Evolutionary conservation across 1,140 invertebrate genomes (phyloP).

Genomic region (Parasteatoda tepidariorum): DNA sequence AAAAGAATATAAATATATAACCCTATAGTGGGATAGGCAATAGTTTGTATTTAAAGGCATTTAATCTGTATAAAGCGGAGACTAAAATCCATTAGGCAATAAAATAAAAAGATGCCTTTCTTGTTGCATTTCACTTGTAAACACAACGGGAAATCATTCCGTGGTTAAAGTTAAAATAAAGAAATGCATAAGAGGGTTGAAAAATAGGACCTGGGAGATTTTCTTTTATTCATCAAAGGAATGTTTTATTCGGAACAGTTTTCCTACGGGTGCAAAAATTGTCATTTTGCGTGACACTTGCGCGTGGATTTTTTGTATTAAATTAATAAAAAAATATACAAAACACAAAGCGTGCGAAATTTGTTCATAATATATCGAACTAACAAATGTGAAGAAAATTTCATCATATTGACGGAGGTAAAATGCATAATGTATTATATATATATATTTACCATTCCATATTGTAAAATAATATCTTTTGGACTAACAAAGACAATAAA

Average conservation of each 20-base stretch:
- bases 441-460: no score
- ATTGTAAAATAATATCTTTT: no score
- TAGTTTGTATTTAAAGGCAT: slow-evolving; percentile 54
- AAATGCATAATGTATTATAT: no score
- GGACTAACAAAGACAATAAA: no score
- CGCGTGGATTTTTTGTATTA: slow-evolving; percentile 41
- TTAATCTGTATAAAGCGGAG: slow-evolving; percentile 4
- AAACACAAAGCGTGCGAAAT: no score
- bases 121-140: slow-evolving; percentile 34
- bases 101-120: slow-evolving; percentile 29
- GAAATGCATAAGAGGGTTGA: not conserved
- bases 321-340: slow-evolving; percentile 53
- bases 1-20: slow-evolving; percentile 12
- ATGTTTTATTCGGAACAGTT: not conserved
- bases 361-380: no score
- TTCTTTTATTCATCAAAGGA: slow-evolving; percentile 1
- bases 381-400: no score
- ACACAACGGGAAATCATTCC: slow-evolving; percentile 1
- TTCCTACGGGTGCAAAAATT: slow-evolving; percentile 23
- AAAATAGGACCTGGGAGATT: not conserved
- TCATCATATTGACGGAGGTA: no score
- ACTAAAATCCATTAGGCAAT: slow-evolving; percentile 52
- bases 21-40: slow-evolving; percentile 6
- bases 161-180: not conserved
- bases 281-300: slow-evolving; percentile 33